Evolutionary conservation across 1,140 invertebrate genomes (phyloP).

Genomic region (Macrotrachela quadricornifera): DNA sequence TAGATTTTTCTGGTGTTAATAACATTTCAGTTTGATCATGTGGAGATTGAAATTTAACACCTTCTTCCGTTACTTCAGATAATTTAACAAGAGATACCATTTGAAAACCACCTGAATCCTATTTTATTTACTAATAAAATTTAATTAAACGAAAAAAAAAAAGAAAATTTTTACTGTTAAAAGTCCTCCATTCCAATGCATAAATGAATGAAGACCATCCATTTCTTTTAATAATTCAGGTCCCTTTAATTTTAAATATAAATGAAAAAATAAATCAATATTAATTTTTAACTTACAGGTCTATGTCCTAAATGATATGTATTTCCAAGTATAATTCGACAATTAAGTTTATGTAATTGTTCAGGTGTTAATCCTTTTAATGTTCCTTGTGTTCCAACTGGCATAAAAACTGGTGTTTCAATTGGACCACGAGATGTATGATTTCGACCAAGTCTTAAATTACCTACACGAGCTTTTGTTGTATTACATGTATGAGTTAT

Average conservation of each 20-base stretch:
- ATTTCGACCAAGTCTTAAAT: constrained; percentile 36
- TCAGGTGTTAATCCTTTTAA: constrained; percentile 72
- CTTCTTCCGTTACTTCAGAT: constrained; percentile 80
- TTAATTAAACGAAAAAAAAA: too few species aligned
- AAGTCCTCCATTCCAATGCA: constrained; percentile 74
- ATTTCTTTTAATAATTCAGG: constrained; percentile 56
- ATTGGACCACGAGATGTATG: constrained; percentile 40
- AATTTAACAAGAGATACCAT: constrained; percentile 89
- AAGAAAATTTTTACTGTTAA: constrained; percentile 38
- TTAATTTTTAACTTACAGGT: constrained; percentile 39
- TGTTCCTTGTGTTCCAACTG: constrained; percentile 81
- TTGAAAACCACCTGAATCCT: constrained; percentile 86
- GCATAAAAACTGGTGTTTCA: constrained; percentile 88
- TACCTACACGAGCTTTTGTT: constrained; percentile 52
- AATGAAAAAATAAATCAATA: neutral
- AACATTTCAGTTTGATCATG: constrained; percentile 48
- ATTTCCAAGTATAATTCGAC: constrained; percentile 80
- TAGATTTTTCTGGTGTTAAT: constrained; percentile 83
- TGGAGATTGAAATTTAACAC: constrained; percentile 76
- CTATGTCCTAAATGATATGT: constrained; percentile 88
- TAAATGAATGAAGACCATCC: constrained; percentile 85
- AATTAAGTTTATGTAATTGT: constrained; percentile 63
- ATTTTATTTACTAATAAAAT: too few species aligned
- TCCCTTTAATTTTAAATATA: constrained; percentile 47
- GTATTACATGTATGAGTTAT: constrained; percentile 41